Percentiles rank a stretch among this genome's conserved stretches.
These are phyloP conservation scores for Moxostoma hubbsi DNA, from an alignment of 2,797 vertebrate species.

Conservation along the genomic window DNA sequence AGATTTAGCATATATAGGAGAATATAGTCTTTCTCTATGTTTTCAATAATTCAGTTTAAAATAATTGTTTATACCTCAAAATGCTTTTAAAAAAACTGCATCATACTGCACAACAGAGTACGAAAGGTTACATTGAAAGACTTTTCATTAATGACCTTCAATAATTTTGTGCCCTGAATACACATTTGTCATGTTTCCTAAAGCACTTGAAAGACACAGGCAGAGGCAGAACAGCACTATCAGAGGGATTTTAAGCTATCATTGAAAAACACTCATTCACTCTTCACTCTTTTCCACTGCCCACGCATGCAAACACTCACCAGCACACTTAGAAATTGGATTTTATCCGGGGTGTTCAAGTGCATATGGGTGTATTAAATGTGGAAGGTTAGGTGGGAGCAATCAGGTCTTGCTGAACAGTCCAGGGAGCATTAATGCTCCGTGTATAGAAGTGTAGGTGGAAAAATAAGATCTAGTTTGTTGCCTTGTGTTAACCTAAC, in stretches of 20 bases:
- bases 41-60: background rate
- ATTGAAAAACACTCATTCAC: no score
- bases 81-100: background rate
- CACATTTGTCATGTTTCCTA: slow-evolving; percentile 15
- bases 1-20: background rate
- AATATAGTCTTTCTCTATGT: background rate
- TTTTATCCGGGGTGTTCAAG: slow-evolving; percentile 38
- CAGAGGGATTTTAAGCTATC: slow-evolving; percentile 30
- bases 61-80: background rate
- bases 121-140: background rate
- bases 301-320: slow-evolving; percentile 28
- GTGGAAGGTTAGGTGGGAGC: background rate
- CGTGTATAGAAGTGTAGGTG: slow-evolving; percentile 27
- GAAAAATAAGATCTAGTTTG: slow-evolving; percentile 15
- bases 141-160: background rate
- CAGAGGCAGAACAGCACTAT: slow-evolving; percentile 24
- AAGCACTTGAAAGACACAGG: slow-evolving; percentile 23
- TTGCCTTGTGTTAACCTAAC: background rate
- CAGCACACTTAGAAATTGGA: slow-evolving; percentile 15
- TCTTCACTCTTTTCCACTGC: slow-evolving; percentile 6
- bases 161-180: slow-evolving; percentile 3
- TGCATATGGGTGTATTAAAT: slow-evolving; percentile 1
- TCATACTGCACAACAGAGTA: background rate
- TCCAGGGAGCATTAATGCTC: background rate
- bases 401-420: slow-evolving; percentile 1